Evolutionary conservation across 2,797 vertebrate species (phyloP), one percentile per base, ranked within the genome.

Genomic region (Triplophysa bombifrons): DNA sequence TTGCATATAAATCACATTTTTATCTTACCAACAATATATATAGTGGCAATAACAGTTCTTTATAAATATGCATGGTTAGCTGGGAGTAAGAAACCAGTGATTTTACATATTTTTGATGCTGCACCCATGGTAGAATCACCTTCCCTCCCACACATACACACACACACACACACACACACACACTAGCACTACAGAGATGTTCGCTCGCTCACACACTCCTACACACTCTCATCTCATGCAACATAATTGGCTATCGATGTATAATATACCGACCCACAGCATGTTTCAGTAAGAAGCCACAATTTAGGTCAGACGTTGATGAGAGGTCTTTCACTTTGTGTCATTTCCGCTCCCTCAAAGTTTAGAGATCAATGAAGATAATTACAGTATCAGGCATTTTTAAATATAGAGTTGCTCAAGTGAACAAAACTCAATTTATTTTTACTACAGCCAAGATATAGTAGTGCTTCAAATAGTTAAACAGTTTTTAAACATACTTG

Each of bases 61-160:
- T 34, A 68, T 68, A 76, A 68, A 68, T 50, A 69, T 60, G 20
- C 13, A 16, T 78, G 30, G 30, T 63, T 12, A 25, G 58, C 46
- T 72, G 22, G 7, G 65, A 48, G 41, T 9, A 8, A 76, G 20
- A 64, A 73, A 44, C 17, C 16, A 25, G 27, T 65, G 58, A 60
- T 56, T 81, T 66, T 76, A 20, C 60, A 81, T 81, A 72, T 77
- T 77, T 82, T 50, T 66, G 61, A 61, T 60, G 25, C 63, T 72
- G 74, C 61, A 38, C 69, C 60, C 14, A 77, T 82, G 80, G 74
- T 41, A 82, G 41, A 72, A 61, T 82, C 61, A 73, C 80, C 74
- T 67, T 16, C 46, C 68, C 74, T 72, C 74, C 74, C 64, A 77
- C 68, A 81, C 30, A 60, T 38, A 71, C 38, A 34, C 58, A 60